Conservation (phyloP, 2,797 vertebrate species). For the Artibeus jamaicensis region DNA sequence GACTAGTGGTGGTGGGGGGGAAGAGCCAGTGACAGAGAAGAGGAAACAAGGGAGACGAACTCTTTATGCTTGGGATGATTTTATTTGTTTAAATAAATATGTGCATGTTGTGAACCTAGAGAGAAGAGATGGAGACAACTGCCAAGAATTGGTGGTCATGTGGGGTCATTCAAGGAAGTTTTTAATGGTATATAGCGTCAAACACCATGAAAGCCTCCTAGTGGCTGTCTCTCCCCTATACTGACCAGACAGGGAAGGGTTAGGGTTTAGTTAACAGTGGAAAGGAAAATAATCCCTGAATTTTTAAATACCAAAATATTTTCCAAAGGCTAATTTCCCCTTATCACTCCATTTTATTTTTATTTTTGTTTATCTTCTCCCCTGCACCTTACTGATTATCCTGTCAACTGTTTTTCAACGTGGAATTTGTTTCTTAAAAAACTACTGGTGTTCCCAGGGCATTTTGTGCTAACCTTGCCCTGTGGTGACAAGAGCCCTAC, state of each 20-base stretch:
- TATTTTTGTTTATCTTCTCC: not conserved
- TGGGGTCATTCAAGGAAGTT: not conserved
- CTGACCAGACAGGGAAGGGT: not conserved
- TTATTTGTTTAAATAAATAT: not conserved
- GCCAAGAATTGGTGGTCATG: not conserved
- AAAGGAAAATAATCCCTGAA: not conserved
- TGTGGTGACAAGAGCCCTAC: accelerated
- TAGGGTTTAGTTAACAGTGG: not conserved
- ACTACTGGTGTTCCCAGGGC: not conserved
- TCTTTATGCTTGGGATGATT: not conserved
- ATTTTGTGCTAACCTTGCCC: not conserved
- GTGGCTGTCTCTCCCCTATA: not conserved
- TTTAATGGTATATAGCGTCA: not conserved
- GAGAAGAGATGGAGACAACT: not conserved
- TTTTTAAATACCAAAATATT: not conserved
- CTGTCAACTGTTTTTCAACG: not conserved
- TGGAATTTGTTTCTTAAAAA: not conserved
- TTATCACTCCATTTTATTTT: not conserved
- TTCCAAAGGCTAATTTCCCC: slow-evolving; percentile 16
- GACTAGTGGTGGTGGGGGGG: not conserved
- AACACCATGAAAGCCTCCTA: not conserved
- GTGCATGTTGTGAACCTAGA: not conserved
- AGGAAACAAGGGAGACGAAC: not conserved
- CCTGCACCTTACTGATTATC: not conserved
- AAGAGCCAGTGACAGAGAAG: not conserved